These are phyloP conservation scores for Troides aeacus DNA, from an alignment of 2,888 invertebrate genomes.

Conservation along the genomic window DNA sequence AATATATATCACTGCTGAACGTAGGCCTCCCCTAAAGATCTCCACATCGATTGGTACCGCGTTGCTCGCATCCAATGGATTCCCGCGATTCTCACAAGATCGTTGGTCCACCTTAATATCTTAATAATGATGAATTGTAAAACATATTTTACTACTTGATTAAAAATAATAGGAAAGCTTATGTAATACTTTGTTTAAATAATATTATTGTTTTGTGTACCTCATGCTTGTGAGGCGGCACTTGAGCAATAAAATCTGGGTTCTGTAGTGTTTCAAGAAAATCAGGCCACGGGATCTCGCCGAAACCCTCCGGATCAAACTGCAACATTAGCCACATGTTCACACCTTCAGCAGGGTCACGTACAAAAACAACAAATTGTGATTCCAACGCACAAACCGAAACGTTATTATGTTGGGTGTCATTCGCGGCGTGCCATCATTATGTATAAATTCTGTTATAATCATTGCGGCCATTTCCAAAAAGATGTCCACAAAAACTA, in stretches of 20 bases:
- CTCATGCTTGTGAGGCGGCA: conserved; percentile 87
- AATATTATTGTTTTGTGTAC: conserved; percentile 49
- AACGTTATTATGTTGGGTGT: conserved; percentile 56
- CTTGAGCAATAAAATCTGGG: conserved; percentile 87
- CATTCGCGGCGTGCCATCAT: conserved; percentile 55
- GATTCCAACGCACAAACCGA: conserved; percentile 55
- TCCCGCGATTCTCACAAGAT: no score
- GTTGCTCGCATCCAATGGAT: no score
- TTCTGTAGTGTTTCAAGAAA: conserved; percentile 88
- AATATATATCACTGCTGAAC: no score
- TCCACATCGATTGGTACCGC: no score
- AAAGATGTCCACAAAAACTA: conserved; percentile 65
- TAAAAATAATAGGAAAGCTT: neutral
- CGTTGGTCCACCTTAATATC: no score
- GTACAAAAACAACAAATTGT: conserved; percentile 49
- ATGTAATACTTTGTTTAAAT: neutral
- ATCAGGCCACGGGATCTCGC: conserved; percentile 93
- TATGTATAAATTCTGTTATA: conserved; percentile 51
- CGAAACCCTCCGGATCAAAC: conserved; percentile 96
- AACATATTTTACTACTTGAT: no score
- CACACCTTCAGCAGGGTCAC: conserved; percentile 48
- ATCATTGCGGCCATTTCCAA: conserved; percentile 62
- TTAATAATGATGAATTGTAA: no score
- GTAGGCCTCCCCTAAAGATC: no score
- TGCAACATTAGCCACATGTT: conserved; percentile 56